Evolutionary conservation across 2,797 vertebrate genomes (phyloP).

Genomic region (Hydrocynus forskahlii): DNA sequence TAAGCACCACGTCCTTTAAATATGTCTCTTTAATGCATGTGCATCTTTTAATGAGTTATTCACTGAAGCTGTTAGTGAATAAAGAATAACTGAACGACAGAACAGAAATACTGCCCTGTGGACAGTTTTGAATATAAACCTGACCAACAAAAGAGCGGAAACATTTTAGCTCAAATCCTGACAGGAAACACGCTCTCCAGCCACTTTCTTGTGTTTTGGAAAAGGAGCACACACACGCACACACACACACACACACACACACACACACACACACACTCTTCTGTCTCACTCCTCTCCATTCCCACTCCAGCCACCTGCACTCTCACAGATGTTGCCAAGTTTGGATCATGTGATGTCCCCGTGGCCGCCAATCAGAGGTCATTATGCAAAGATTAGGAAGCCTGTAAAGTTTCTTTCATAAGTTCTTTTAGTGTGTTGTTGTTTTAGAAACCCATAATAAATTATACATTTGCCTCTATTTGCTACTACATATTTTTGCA

Average conservation of each 20-base stretch:
- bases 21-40: too few species aligned
- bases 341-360: conserved; percentile 43
- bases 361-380: conserved; percentile 27
- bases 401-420: neutral
- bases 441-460: neutral
- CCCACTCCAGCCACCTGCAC: conserved; percentile 43
- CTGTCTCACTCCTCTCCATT: conserved; percentile 21
- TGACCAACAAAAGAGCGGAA: neutral
- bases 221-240: too few species aligned
- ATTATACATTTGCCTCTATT: neutral
- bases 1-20: neutral
- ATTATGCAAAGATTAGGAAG: conserved; percentile 2
- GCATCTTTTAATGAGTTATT: neutral
- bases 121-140: neutral
- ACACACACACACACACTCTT: neutral
- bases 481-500: too few species aligned
- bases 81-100: neutral
- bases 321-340: conserved; percentile 50
- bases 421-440: neutral
- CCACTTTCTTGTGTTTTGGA: conserved; percentile 5
- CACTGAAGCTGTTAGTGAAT: neutral
- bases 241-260: conserved; percentile 24
- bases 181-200: neutral
- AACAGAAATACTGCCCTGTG: neutral
- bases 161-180: neutral